Evolutionary conservation across 2,113 vertebrate species (phyloP), one percentile per base, ranked within the genome.

Genomic region (Microtus ochrogaster): DNA sequence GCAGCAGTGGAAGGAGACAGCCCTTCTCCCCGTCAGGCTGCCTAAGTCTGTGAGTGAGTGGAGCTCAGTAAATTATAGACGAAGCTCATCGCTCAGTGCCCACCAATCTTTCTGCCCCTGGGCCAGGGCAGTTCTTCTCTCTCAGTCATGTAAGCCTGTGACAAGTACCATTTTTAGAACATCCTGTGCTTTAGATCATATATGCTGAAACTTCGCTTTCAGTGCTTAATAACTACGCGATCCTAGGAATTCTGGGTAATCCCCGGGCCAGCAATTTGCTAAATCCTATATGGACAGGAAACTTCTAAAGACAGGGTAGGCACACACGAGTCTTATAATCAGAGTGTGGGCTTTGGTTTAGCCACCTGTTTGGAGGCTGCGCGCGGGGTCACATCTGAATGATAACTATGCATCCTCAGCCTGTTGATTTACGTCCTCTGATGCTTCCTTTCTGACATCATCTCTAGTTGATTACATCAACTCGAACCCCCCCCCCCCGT

Each of bases 111-210:
- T 92, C 86, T 83, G 58, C 95, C 68, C 9, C 58, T 89, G 83
- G 47, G 76, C 33, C 87, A 91, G 90, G 92, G 39, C 41, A 93
- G n/a, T 93, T 97, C 93, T 88, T 90, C 79, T 52, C 93, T 22
- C 63, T 83, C 49, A 95, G 44, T 73, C 24, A 58, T 87, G 95
- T 94, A 65, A 82, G 58, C 96, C 91, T 96, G 76, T 94, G 61
- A 92, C 55, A 92, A 92, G 19, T 77, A 21, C 84, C 49, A 66
- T 96, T 96, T 97, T 97, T 76, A 91, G 36, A 88, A 87, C 36
- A 91, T 9, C 77, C 2, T 12, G 14, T 61, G 44, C 12, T 89
- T 96, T 95, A 66, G 70, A 72, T 88, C 87, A 90, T 73, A 81
- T 68, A 72, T 76, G n/a, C 73, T 91, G 14, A 79, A 91, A 94